A percentile compares a stretch with the other conserved stretches of the same genome.
These are phyloP conservation scores for Drosophila ambigua DNA, from an alignment of 1,140 invertebrate genomes.

Conservation along the genomic window DNA sequence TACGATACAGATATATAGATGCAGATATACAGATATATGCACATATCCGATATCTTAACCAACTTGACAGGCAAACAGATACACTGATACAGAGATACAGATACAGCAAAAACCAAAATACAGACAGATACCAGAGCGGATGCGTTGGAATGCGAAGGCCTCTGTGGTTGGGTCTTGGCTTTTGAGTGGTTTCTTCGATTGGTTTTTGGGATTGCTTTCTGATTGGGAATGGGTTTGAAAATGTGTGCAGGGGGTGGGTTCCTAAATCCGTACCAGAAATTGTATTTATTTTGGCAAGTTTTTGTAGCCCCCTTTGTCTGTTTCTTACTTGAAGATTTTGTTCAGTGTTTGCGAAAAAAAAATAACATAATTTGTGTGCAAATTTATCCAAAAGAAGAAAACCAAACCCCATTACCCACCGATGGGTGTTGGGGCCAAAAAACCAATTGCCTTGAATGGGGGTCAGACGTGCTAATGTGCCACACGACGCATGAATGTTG, in stretches of 20 bases:
- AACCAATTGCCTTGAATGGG: constrained; percentile 65
- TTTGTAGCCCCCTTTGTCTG: too few relatives aligned
- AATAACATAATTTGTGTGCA: constrained; percentile 18
- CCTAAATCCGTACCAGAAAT: background rate
- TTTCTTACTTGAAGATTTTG: constrained; percentile 22
- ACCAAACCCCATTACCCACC: constrained; percentile 17
- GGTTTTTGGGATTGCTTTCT: constrained; percentile 3
- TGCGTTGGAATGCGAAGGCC: constrained; percentile 65
- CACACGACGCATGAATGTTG: constrained; percentile 12
- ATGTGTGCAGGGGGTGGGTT: background rate
- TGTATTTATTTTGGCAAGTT: background rate
- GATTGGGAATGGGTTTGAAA: constrained; percentile 10
- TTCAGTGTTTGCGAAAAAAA: constrained; percentile 62
- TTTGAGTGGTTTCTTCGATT: constrained; percentile 13
- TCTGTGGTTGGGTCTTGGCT: constrained; percentile 3
- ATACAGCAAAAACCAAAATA: constrained; percentile 16
- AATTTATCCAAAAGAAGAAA: constrained; percentile 23
- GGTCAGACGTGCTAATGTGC: constrained; percentile 68
- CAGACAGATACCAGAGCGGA: constrained; percentile 46
- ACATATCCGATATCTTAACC: constrained; percentile 43
- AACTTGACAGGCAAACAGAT: constrained; percentile 29
- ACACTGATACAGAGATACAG: constrained; percentile 8
- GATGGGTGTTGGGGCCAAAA: constrained; percentile 59
- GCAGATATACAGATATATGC: constrained; percentile 16
- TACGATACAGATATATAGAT: constrained; percentile 7